Evolutionary conservation across 2,888 invertebrate species (phyloP), one percentile per base, ranked within the genome.

Genomic region (Byasa hedistus): DNA sequence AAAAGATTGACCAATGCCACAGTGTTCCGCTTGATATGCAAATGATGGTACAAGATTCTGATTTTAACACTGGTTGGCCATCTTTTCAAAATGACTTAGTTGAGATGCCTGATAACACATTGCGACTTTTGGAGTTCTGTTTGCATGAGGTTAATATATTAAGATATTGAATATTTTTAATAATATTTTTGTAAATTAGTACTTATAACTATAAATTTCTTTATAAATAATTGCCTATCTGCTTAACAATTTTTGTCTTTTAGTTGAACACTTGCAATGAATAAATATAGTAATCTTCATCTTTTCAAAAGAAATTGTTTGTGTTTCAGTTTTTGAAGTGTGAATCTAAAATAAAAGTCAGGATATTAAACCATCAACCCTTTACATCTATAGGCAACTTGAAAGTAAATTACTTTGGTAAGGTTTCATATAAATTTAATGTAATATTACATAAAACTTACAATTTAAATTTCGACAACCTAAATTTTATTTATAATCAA

Each of bases 81-180:
- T 86, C 90, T n/a, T 93, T 97, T 72, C 83, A 85, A 68, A 89
- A 91, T 56, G 95, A 97, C 73, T 82, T 98, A 55, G 88, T 92
- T 72, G 93, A 94, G 66, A 93, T 93, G 68, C 96, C 97, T 0
- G 93, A 94, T 68, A 89, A 89, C 64, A 93, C 95, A 21, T 86
- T 98, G 59, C 93, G 94, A 64, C 94, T 95, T 66, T 83, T 98
- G 65, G 96, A 96, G 59, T 89, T 96, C 69, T 96, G 96, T 61
- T 94, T 97, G 89, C 95, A 97, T 87, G 95, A 96, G 92, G 94
- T 94, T 74, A 21, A 21, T 21, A 21, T 10, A 19, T 15, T 51
- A 15, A 39, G 32, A 32, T 32, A 8, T 27, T 27, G 8, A 27
- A 32, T 32, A 32, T 8, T 7, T 8, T 32, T 1, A 32, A 32